Evolutionary conservation across 2,797 vertebrate species (phyloP), one percentile per base, ranked within the genome.

Genomic region (Fundulus diaphanus): DNA sequence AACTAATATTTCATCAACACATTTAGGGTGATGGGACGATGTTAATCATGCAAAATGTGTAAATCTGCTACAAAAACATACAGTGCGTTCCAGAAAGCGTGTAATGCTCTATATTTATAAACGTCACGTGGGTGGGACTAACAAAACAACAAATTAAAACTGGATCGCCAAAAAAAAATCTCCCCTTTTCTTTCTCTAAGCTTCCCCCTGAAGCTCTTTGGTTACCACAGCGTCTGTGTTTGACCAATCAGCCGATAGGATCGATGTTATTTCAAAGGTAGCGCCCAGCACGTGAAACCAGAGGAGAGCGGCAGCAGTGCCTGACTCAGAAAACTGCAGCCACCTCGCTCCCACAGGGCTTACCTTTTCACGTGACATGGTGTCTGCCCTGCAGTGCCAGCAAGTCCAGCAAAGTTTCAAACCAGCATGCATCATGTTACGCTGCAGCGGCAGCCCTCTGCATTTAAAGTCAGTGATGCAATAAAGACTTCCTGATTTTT

Each of bases 401-500:
- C 22, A 27, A 40, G 13, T 18, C 31, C 1, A 27, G 27, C 37
- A 51, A 72, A 33, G 33, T 69, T 73, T 73, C 66, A 31, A 65
- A 73, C 59, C 70, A 77, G 33, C 40, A 27, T 70, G 68, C 61
- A 71, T 61, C 49, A 27, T 24, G 57, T 79, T 79, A 54, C 73
- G 9, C 52, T 29, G 18, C 57, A 31, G 61, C 59, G 74, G 61
- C 51, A 57, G 3, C 54, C 13, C 35, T 51, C 52, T 40, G 42
- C 68, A 42, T 67, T 22, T 59, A 57, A 42, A 70, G 40, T 59
- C 52, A 27, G 65, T n/a, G 33, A 24, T 16, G 65, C 56, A 31
- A 33, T 67, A 22, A 42, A 13, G 61, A 37, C 59, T 63, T 37
- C 33, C 59, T 63, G 11, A 1, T 56, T 56, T 56, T 29, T 13